Conservation (phyloP, 2,113 vertebrate species). For the Nothobranchius kuhntae region DNA sequence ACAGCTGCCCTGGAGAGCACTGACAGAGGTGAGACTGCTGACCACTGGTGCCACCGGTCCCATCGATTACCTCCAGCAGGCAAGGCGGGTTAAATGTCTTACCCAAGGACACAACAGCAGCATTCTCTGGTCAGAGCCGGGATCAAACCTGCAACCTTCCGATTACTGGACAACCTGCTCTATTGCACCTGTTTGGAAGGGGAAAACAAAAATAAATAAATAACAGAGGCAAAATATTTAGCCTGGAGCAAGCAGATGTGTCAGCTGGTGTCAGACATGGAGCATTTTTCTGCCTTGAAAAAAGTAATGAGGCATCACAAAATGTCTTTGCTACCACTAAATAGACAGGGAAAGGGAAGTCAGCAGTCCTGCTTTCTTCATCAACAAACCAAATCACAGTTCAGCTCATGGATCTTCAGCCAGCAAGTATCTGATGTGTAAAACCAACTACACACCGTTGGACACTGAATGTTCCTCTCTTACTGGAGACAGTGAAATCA, state of each 20-base stretch:
- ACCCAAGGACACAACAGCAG: no score
- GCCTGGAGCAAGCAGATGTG: conserved; percentile 45
- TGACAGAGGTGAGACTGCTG: no score
- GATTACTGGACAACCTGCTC: no score
- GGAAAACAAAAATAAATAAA: neutral
- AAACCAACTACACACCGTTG: neutral
- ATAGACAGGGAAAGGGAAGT: conserved; percentile 29
- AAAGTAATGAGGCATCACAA: conserved; percentile 41
- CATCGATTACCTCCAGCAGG: no score
- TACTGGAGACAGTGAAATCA: neutral
- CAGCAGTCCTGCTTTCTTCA: conserved; percentile 42
- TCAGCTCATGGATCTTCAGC: conserved; percentile 29
- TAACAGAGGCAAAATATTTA: neutral
- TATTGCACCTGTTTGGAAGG: conserved; percentile 3
- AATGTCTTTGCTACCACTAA: conserved; percentile 45
- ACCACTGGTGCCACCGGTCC: no score
- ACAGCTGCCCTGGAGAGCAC: no score
- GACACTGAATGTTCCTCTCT: neutral
- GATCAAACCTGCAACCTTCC: no score
- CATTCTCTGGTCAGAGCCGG: no score
- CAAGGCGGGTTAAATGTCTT: no score
- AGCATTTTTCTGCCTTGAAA: conserved; percentile 31
- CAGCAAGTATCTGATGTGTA: neutral
- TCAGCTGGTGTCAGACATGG: conserved; percentile 17
- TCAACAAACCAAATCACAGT: conserved; percentile 23